Conservation (phyloP, 1,140 invertebrate genomes). For the Heliconius eleuchia region DNA sequence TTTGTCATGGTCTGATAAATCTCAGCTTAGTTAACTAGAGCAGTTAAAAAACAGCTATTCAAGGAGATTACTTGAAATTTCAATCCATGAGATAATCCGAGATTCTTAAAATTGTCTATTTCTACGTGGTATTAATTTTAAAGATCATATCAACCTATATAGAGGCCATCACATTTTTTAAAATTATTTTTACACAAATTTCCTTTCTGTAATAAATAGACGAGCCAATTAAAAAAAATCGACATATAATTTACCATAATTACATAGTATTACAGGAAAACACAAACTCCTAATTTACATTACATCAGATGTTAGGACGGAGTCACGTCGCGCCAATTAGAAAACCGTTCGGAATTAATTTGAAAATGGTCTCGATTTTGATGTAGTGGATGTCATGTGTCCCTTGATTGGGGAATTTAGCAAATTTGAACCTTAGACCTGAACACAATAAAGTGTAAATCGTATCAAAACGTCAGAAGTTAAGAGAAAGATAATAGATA, state of each 20-base stretch:
- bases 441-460: slow-evolving; percentile 42
- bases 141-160: no score
- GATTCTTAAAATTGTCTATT: no score
- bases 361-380: slow-evolving; percentile 78
- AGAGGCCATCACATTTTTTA: no score
- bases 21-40: no score
- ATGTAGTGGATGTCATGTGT: slow-evolving; percentile 75
- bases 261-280: slow-evolving; percentile 54
- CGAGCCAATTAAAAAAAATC: no score
- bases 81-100: no score
- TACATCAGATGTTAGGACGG: slow-evolving; percentile 64
- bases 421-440: slow-evolving; percentile 40
- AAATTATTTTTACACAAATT: no score
- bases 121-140: no score
- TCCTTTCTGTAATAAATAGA: no score
- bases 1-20: no score
- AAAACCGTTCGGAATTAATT: slow-evolving; percentile 75
- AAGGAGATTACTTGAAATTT: no score
- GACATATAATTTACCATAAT: not conserved
- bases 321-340: slow-evolving; percentile 78
- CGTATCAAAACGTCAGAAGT: slow-evolving; percentile 28
- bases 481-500: slow-evolving; percentile 55
- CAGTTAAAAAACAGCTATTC: no score
- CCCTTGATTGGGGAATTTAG: slow-evolving; percentile 44
- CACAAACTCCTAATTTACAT: slow-evolving; percentile 67